Conservation (phyloP, 2,797 vertebrate genomes). For the Micrastur ruficollis region DNA sequence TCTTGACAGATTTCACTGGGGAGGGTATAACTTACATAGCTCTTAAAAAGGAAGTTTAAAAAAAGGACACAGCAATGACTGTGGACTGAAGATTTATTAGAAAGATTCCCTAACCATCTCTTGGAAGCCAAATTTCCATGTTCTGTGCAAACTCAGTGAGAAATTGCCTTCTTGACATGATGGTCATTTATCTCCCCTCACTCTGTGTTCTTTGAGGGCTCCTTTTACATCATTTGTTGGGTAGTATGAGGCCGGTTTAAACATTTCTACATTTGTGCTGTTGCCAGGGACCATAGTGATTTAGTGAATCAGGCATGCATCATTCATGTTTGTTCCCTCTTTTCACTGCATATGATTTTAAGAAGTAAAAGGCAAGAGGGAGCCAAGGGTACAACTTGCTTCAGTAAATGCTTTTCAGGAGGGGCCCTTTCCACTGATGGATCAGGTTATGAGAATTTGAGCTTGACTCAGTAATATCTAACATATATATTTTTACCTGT, state of each 20-base stretch:
- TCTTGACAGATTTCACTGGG: conserved; percentile 29
- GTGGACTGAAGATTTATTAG: conserved; percentile 50
- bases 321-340: conserved; percentile 29
- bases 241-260: not conserved
- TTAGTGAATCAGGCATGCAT: conserved; percentile 47
- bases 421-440: not conserved
- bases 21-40: conserved; percentile 1
- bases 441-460: not conserved
- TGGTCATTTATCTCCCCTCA: conserved; percentile 41
- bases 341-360: conserved; percentile 33
- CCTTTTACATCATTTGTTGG: conserved; percentile 38
- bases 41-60: conserved; percentile 28
- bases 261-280: conserved; percentile 42
- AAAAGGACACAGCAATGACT: conserved; percentile 22
- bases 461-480: not conserved
- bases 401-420: not conserved
- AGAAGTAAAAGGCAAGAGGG: conserved; percentile 42
- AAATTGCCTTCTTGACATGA: conserved; percentile 47
- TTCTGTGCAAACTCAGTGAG: conserved; percentile 45
- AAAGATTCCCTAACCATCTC: conserved; percentile 27
- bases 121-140: conserved; percentile 52
- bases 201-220: conserved; percentile 26
- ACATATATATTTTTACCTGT: not conserved
- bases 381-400: not conserved
- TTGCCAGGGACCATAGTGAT: conserved; percentile 23